phyloP scores from a whole-genome alignment of 2,888 invertebrate genomes.

The Diabrotica balteata region DNA sequence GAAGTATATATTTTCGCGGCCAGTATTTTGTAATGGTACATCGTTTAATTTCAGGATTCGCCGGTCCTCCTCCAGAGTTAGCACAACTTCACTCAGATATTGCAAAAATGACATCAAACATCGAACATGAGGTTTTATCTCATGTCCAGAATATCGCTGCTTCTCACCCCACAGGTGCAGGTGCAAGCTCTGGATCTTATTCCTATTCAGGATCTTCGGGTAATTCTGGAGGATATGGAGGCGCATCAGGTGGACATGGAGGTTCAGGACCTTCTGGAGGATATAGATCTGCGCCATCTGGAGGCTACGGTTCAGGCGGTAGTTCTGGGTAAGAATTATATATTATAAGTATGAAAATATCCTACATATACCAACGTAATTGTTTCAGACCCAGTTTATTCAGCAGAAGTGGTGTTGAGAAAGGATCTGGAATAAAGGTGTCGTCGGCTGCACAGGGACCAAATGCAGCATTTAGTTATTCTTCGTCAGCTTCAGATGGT shows the following conservation, averaged over 20 bases:
- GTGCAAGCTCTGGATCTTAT: background rate
- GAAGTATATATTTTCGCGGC: too few species aligned
- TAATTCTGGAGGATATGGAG: background rate
- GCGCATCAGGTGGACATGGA: background rate
- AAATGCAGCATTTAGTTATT: slow-evolving; percentile 62
- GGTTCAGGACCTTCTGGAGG: slow-evolving; percentile 7
- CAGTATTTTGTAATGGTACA: too few species aligned
- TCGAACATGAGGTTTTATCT: background rate
- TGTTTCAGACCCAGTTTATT: slow-evolving; percentile 52
- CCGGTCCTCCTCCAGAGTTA: background rate
- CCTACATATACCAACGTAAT: too few species aligned
- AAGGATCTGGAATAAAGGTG: slow-evolving; percentile 54
- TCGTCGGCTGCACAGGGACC: slow-evolving; percentile 59
- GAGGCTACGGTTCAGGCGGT: background rate
- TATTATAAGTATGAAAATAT: too few species aligned
- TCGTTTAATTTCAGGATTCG: background rate
- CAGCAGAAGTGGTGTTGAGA: slow-evolving; percentile 60
- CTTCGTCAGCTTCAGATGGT: slow-evolving; percentile 60
- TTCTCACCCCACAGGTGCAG: background rate
- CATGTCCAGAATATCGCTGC: background rate
- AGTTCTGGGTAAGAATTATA: too few species aligned
- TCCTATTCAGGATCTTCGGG: slow-evolving; percentile 9
- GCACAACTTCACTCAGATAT: background rate
- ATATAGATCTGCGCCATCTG: background rate
- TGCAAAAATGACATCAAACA: background rate